Conservation (phyloP, 2,113 vertebrate genomes). For the Narcine bancroftii region DNA sequence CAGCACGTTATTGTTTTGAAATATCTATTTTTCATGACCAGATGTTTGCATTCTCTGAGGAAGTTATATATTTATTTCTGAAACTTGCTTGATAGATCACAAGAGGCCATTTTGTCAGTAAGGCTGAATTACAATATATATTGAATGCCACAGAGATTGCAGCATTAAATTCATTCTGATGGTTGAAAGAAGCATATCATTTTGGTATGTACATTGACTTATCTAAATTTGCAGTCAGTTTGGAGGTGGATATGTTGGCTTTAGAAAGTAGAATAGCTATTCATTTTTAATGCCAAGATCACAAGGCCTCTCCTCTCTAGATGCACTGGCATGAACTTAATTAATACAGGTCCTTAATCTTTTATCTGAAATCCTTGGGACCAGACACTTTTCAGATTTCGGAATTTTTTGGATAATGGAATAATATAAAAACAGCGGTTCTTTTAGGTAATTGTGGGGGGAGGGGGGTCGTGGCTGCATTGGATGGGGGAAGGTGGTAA, state of each 20-base stretch:
- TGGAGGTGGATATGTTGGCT: neutral
- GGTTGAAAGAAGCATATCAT: neutral
- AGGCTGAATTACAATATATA: neutral
- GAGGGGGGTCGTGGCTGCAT: too few species aligned
- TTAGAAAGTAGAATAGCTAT: neutral
- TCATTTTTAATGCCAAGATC: neutral
- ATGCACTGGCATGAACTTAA: neutral
- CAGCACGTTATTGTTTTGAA: slow-evolving; percentile 10
- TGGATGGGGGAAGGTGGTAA: too few species aligned
- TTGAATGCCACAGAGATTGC: neutral
- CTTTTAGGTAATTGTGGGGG: too few species aligned
- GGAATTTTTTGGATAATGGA: too few species aligned
- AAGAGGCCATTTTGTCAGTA: neutral
- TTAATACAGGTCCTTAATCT: too few species aligned
- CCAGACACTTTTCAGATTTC: too few species aligned
- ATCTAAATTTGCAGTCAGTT: neutral
- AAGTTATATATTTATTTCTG: neutral
- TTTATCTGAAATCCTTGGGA: too few species aligned
- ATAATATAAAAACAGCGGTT: too few species aligned
- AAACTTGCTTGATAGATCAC: neutral
- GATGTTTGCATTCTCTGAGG: slow-evolving; percentile 7
- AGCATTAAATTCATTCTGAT: neutral
- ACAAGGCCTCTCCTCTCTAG: neutral
- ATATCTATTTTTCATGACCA: slow-evolving; percentile 16
- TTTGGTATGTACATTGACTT: neutral